Conservation (phyloP, 1,140 invertebrate genomes). For the Pseudomyrmex concolor region DNA sequence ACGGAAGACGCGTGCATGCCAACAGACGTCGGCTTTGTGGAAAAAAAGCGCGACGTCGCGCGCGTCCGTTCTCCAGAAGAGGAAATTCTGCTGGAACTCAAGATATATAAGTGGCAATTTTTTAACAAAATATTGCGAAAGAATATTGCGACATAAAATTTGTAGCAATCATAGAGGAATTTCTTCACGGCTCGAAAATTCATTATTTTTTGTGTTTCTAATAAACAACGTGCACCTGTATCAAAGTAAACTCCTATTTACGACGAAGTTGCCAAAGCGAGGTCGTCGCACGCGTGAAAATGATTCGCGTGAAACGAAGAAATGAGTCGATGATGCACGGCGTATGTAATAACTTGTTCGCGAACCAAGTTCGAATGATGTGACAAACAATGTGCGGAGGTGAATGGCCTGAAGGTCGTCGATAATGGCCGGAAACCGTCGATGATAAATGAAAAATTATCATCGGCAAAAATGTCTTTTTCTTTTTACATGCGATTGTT, state of each 20-base stretch:
- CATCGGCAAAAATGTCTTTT: too few relatives aligned
- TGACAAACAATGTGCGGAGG: slow-evolving; percentile 66
- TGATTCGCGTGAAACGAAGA: slow-evolving; percentile 22
- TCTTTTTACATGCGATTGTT: too few relatives aligned
- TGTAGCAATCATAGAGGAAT: too few relatives aligned
- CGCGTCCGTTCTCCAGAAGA: not conserved
- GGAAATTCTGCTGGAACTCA: slow-evolving; percentile 18
- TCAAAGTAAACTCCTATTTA: slow-evolving; percentile 4
- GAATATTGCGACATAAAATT: too few relatives aligned
- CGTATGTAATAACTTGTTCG: slow-evolving; percentile 52
- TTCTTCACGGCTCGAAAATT: too few relatives aligned
- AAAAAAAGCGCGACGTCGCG: slow-evolving; percentile 25
- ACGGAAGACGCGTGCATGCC: slow-evolving; percentile 69
- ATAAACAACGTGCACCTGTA: not conserved
- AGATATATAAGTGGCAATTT: slow-evolving; percentile 1
- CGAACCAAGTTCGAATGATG: slow-evolving; percentile 53
- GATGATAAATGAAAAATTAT: not conserved
- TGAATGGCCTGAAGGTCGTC: slow-evolving; percentile 69
- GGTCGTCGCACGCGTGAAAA: not conserved
- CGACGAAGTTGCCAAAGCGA: not conserved
- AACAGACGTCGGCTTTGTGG: slow-evolving; percentile 49
- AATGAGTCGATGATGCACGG: slow-evolving; percentile 14
- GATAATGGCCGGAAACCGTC: slow-evolving; percentile 35
- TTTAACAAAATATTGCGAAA: too few relatives aligned
- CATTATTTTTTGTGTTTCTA: too few relatives aligned